Evolutionary conservation across 2,888 invertebrate species (phyloP).

Genomic region (Oscheius sp.): DNA sequence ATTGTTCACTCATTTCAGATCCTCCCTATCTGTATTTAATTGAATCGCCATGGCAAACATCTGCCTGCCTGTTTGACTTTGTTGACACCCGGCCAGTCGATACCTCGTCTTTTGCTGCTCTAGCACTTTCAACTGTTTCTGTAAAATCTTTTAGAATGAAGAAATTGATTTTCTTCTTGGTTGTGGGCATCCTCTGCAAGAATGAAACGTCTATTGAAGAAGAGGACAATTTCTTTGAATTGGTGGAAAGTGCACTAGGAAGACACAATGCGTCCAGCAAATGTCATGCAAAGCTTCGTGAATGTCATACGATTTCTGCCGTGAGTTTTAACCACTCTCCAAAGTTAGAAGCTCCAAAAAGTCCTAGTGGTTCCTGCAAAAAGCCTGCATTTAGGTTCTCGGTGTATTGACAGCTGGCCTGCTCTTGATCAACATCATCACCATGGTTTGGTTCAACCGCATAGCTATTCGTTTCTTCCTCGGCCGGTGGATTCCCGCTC

Average conservation of each 20-base stretch:
- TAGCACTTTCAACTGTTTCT: neutral
- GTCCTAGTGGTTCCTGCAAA: no score
- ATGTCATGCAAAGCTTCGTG: neutral
- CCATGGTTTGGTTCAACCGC: constrained; percentile 26
- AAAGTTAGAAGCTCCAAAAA: neutral
- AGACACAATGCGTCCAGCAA: constrained; percentile 1
- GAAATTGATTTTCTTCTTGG: neutral
- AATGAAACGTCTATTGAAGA: neutral
- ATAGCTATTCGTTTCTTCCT: constrained; percentile 18
- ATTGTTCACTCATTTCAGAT: neutral
- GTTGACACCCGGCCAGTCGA: no score
- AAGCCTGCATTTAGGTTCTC: constrained; percentile 19
- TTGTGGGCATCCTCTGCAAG: neutral
- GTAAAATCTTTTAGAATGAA: constrained; percentile 7
- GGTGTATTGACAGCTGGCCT: constrained; percentile 14
- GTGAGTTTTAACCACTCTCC: neutral
- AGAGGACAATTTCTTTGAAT: neutral
- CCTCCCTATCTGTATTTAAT: neutral
- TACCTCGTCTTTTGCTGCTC: no score
- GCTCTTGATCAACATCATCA: constrained; percentile 22
- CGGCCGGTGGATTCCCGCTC: constrained; percentile 11
- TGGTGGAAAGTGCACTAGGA: neutral
- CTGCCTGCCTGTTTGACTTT: no score
- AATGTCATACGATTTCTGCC: constrained; percentile 13
- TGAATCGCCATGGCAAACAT: neutral